Evolutionary conservation across 2,888 invertebrate genomes (phyloP).

Genomic region (Bellardia bayeri): DNA sequence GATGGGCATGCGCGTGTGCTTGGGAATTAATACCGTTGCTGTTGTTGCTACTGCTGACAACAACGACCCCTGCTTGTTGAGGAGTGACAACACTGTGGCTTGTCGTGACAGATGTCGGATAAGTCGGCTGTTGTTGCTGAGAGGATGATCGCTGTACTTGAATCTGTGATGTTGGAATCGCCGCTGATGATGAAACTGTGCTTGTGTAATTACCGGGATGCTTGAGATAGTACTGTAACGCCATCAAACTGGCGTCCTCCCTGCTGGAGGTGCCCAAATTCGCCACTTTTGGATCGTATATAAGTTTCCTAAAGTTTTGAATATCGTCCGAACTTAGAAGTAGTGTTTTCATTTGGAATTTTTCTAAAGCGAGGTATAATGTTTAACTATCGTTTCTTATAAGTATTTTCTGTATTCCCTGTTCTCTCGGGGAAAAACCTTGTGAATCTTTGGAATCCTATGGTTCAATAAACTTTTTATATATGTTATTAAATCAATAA

Average conservation of each 20-base stretch:
- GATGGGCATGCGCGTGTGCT: slow-evolving; percentile 52
- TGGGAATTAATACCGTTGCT: slow-evolving; percentile 38
- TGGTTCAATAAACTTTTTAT: not conserved
- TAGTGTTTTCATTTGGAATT: slow-evolving; percentile 81
- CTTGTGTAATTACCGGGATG: slow-evolving; percentile 80
- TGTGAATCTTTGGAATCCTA: not conserved
- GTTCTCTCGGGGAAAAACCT: not conserved
- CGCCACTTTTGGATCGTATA: slow-evolving; percentile 78
- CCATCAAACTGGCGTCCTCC: slow-evolving; percentile 79
- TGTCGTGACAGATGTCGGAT: slow-evolving; percentile 47
- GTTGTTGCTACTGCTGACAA: slow-evolving; percentile 54
- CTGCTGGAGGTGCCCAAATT: slow-evolving; percentile 72
- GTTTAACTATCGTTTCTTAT: not conserved
- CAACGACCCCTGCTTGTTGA: slow-evolving; percentile 37
- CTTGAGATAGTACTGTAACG: slow-evolving; percentile 81
- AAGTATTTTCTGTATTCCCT: not conserved
- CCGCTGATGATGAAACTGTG: slow-evolving; percentile 64
- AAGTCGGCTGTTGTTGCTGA: slow-evolving; percentile 56
- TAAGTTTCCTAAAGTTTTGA: slow-evolving; percentile 81
- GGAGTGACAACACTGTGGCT: slow-evolving; percentile 26
- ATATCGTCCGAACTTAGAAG: slow-evolving; percentile 81
- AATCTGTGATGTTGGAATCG: slow-evolving; percentile 59
- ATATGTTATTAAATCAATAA: not conserved
- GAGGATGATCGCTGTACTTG: slow-evolving; percentile 53
- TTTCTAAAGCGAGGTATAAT: slow-evolving; percentile 49